A percentile compares a stretch with the other conserved stretches of the same genome.
Evolutionary conservation across 2,797 vertebrate species (phyloP).

Genomic region (Cossypha dichroa): DNA sequence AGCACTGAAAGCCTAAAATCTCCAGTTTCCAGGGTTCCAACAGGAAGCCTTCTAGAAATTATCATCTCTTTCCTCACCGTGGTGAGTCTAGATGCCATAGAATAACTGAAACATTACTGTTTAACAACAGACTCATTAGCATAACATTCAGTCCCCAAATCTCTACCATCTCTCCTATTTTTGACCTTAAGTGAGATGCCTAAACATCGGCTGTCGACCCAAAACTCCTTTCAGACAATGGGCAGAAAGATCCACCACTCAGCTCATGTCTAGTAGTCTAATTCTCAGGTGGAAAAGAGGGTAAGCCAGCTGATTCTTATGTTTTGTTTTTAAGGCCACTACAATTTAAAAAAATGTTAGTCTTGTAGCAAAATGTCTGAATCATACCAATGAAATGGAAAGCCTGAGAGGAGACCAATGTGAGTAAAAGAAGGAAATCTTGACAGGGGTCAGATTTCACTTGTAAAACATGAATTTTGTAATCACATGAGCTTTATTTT

Average conservation of each 20-base stretch:
- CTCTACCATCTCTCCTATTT: background rate
- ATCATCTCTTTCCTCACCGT: background rate
- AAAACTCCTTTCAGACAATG: background rate
- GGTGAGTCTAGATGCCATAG: background rate
- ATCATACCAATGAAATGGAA: background rate
- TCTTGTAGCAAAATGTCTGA: background rate
- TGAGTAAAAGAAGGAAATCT: background rate
- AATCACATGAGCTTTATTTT: background rate
- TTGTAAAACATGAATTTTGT: background rate
- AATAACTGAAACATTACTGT: background rate
- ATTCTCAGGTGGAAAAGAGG: background rate
- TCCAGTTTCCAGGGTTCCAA: too few species aligned
- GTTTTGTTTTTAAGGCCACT: background rate
- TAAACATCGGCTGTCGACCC: accelerated
- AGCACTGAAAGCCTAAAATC: too few species aligned
- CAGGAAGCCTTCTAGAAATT: background rate
- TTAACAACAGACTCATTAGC: background rate
- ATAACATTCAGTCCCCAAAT: background rate
- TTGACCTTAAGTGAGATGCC: background rate
- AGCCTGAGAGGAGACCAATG: background rate
- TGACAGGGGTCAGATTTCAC: background rate
- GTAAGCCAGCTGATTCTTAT: background rate
- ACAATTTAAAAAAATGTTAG: background rate
- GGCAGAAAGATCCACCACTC: background rate
- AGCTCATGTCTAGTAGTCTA: background rate